Conservation (phyloP, 2,888 invertebrate genomes). For the Brachyopa scutellaris region DNA sequence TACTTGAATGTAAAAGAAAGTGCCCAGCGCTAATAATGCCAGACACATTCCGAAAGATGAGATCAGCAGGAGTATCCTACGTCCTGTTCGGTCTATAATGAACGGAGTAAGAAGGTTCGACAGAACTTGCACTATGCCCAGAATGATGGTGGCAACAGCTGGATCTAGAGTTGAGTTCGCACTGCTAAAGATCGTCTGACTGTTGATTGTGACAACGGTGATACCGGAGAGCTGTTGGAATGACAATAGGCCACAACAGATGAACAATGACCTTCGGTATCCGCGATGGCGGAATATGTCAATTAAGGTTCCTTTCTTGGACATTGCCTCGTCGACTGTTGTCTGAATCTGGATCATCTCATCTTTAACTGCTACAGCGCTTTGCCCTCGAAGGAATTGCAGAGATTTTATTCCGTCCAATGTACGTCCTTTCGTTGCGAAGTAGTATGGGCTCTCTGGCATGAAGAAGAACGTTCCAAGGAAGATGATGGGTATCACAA, state of each 20-base stretch:
- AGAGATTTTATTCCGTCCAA: slow-evolving; percentile 86
- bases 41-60: slow-evolving; percentile 87
- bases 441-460: slow-evolving; percentile 91
- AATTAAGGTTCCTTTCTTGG: slow-evolving; percentile 79
- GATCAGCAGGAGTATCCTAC: slow-evolving; percentile 87
- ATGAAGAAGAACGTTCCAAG: slow-evolving; percentile 86
- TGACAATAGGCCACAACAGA: slow-evolving; percentile 87
- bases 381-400: slow-evolving; percentile 86
- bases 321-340: slow-evolving; percentile 81
- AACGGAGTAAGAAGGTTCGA: slow-evolving; percentile 88
- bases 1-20: slow-evolving; percentile 85
- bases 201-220: slow-evolving; percentile 91
- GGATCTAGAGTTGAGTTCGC: slow-evolving; percentile 86
- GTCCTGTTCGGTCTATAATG: slow-evolving; percentile 90
- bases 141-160: slow-evolving; percentile 87
- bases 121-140: slow-evolving; percentile 87
- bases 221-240: slow-evolving; percentile 93
- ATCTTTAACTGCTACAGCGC: slow-evolving; percentile 84
- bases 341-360: slow-evolving; percentile 86
- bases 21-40: slow-evolving; percentile 84
- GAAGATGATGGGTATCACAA: slow-evolving; percentile 85
- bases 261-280: slow-evolving; percentile 89
- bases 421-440: slow-evolving; percentile 83
- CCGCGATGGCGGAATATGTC: slow-evolving; percentile 86
- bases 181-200: slow-evolving; percentile 87